Conservation (phyloP, 2,888 invertebrate genomes). For the Operophtera brumata region DNA sequence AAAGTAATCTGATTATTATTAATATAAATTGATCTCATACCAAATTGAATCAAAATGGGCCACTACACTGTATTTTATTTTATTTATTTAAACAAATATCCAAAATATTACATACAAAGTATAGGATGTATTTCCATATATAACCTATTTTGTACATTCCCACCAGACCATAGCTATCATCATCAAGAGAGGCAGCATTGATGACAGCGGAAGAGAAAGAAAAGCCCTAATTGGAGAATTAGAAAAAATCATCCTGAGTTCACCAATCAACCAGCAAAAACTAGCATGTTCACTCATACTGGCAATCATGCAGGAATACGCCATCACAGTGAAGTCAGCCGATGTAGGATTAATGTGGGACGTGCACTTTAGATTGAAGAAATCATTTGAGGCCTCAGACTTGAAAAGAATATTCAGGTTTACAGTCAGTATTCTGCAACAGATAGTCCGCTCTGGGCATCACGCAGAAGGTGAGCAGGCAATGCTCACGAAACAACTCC, state of each 20-base stretch:
- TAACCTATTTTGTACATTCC: background rate
- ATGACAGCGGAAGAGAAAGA: conserved; percentile 85
- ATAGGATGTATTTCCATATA: no score
- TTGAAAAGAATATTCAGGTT: conserved; percentile 88
- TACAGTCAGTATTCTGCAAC: conserved; percentile 69
- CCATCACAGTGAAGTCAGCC: conserved; percentile 90
- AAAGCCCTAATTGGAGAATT: conserved; percentile 86
- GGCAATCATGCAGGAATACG: conserved; percentile 93
- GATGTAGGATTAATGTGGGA: conserved; percentile 95
- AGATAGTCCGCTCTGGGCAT: conserved; percentile 67
- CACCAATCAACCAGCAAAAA: conserved; percentile 87
- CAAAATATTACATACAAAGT: no score
- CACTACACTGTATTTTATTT: no score
- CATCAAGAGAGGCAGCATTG: conserved; percentile 90
- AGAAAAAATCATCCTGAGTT: conserved; percentile 89
- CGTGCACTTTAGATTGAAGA: conserved; percentile 90
- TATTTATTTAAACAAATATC: no score
- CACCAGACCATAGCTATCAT: conserved; percentile 90
- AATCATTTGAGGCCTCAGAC: conserved; percentile 90
- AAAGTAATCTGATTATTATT: no score
- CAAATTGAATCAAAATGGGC: no score
- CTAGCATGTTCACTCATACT: conserved; percentile 91
- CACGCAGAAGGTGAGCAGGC: conserved; percentile 76
- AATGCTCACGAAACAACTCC: conserved; percentile 83
- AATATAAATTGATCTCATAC: no score